phyloP scores from a whole-genome alignment of 2,888 invertebrate species.

The Dusona sp. region DNA sequence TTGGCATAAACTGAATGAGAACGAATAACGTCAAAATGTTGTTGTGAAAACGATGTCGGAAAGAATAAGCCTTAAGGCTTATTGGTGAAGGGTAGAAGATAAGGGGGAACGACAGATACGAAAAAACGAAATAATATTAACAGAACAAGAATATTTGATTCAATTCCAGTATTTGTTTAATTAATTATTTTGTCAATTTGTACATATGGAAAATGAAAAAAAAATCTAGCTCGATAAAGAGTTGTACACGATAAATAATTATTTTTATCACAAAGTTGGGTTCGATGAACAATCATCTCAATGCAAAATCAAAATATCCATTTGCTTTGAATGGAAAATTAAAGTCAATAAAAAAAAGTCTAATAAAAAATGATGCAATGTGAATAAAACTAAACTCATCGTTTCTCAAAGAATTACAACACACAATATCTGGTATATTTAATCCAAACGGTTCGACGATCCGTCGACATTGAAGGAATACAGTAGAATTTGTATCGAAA shows the following conservation, averaged over 20 bases:
- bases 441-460: background rate
- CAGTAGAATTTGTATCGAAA: slow-evolving; percentile 21
- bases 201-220: background rate
- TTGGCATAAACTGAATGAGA: background rate
- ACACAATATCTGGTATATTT: background rate
- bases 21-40: slow-evolving; percentile 35
- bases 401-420: background rate
- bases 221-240: background rate
- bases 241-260: background rate
- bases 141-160: background rate
- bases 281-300: background rate
- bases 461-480: background rate
- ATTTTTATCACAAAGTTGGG: background rate
- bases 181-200: background rate
- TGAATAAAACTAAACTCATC: background rate
- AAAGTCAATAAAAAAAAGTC: background rate
- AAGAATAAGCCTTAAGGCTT: slow-evolving; percentile 6
- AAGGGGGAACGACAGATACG: background rate
- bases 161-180: background rate
- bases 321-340: background rate
- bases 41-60: background rate
- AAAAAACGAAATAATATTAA: background rate
- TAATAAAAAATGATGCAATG: background rate
- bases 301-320: background rate
- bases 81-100: background rate